These are phyloP conservation scores for Danionella dracula DNA, from an alignment of 2,797 vertebrate genomes.

Conservation along the genomic window DNA sequence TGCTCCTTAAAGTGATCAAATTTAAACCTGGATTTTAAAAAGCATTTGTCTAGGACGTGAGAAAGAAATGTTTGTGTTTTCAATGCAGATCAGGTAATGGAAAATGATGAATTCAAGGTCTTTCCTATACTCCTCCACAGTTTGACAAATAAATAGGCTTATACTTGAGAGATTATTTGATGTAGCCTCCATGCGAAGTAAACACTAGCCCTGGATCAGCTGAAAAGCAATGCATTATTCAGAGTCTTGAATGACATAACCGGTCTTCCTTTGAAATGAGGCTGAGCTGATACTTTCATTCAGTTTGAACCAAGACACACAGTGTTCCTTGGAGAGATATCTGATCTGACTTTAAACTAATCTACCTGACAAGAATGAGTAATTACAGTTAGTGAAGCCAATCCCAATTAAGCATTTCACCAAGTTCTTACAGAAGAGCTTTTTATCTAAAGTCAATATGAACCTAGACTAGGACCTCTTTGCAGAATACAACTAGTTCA, in stretches of 20 bases:
- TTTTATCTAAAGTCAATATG: too few relatives aligned
- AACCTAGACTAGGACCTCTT: too few relatives aligned
- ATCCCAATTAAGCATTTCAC: too few relatives aligned
- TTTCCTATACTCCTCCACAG: not conserved
- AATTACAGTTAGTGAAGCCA: slow-evolving; percentile 8
- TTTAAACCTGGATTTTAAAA: not conserved
- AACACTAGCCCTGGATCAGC: slow-evolving; percentile 15
- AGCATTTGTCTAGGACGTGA: not conserved
- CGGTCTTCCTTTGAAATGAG: slow-evolving; percentile 15
- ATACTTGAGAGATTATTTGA: slow-evolving; percentile 16
- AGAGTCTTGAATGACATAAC: slow-evolving; percentile 27
- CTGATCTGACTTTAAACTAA: slow-evolving; percentile 25
- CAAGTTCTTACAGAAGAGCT: too few relatives aligned
- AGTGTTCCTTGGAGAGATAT: not conserved
- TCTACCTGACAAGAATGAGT: not conserved
- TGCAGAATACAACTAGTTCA: too few relatives aligned
- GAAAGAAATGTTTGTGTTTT: not conserved
- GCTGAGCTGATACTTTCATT: slow-evolving; percentile 4
- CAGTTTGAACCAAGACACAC: slow-evolving; percentile 2
- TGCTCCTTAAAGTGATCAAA: not conserved
- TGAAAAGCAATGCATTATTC: slow-evolving; percentile 20
- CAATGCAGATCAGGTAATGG: not conserved
- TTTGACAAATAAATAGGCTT: slow-evolving; percentile 7
- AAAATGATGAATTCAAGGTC: not conserved
- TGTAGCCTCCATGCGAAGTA: slow-evolving; percentile 22